A percentile compares a stretch with the other conserved stretches of the same genome.
These are phyloP conservation scores for Drosophila peninsularis DNA, from an alignment of 2,888 invertebrate species.

Conservation along the genomic window DNA sequence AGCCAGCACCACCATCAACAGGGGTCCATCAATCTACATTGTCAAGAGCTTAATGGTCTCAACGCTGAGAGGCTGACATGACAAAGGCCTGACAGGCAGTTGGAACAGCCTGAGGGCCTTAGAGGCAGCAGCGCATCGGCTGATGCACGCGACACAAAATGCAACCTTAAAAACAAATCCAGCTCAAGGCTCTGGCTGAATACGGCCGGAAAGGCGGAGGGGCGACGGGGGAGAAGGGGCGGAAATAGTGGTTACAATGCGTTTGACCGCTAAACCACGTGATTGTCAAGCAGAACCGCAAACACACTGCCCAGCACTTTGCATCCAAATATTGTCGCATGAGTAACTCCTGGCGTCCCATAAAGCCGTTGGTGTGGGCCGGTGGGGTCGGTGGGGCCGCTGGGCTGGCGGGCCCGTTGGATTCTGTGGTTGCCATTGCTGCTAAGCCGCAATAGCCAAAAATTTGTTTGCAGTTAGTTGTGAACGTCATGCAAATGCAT, in stretches of 20 bases:
- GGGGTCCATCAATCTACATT: background rate
- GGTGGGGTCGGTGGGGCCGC: background rate
- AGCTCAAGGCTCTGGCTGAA: no score
- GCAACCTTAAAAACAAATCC: background rate
- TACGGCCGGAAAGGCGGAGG: no score
- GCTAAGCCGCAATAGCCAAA: slow-evolving; percentile 56
- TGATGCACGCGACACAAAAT: background rate
- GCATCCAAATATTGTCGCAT: slow-evolving; percentile 33
- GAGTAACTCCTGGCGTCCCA: slow-evolving; percentile 16
- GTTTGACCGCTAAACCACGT: slow-evolving; percentile 28
- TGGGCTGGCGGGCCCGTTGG: background rate
- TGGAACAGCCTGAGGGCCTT: background rate
- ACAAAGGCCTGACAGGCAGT: background rate
- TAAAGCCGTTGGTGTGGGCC: background rate
- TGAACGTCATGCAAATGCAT: slow-evolving; percentile 66
- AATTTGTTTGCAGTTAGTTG: slow-evolving; percentile 68
- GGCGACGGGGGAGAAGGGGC: background rate
- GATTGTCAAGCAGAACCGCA: slow-evolving; percentile 27
- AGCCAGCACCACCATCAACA: background rate
- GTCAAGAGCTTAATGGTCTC: background rate
- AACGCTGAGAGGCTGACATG: background rate
- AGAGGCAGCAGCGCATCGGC: background rate
- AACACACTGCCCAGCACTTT: slow-evolving; percentile 28
- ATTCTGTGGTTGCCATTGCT: slow-evolving; percentile 6
- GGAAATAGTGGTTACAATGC: slow-evolving; percentile 14